Conservation (phyloP, 2,888 invertebrate genomes). For the Machimus atricapillus region DNA sequence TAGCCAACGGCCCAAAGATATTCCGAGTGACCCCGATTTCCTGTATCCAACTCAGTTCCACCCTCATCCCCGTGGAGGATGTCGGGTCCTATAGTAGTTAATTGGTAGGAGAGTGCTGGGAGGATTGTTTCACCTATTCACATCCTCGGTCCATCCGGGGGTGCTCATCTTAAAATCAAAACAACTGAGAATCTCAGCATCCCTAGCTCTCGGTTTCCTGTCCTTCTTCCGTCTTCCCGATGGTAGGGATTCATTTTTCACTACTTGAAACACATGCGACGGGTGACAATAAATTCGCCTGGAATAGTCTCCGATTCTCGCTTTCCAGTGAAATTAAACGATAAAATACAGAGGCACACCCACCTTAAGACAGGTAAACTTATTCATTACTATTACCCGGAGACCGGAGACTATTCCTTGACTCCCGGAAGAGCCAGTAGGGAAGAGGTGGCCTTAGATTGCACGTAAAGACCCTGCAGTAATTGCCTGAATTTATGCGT, state of each 20-base stretch:
- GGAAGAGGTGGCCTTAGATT: background rate
- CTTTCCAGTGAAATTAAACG: conserved; percentile 43
- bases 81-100: background rate
- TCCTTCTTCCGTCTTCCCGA: background rate
- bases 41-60: background rate
- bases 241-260: conserved; percentile 7
- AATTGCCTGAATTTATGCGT: conserved; percentile 34
- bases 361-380: conserved; percentile 22
- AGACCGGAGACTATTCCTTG: background rate
- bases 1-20: background rate
- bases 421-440: background rate
- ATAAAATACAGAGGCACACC: conserved; percentile 37
- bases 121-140: background rate
- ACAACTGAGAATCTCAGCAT: background rate
- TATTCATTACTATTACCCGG: conserved; percentile 13
- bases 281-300: conserved; percentile 42
- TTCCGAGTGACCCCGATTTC: background rate
- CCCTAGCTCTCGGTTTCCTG: background rate
- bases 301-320: conserved; percentile 44
- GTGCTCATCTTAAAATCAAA: background rate
- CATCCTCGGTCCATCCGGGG: background rate
- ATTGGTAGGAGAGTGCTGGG: background rate
- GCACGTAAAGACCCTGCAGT: conserved; percentile 1
- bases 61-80: background rate
- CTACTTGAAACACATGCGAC: background rate